Conservation (phyloP, 2,888 invertebrate species). For the Spilosoma lubricipeda region DNA sequence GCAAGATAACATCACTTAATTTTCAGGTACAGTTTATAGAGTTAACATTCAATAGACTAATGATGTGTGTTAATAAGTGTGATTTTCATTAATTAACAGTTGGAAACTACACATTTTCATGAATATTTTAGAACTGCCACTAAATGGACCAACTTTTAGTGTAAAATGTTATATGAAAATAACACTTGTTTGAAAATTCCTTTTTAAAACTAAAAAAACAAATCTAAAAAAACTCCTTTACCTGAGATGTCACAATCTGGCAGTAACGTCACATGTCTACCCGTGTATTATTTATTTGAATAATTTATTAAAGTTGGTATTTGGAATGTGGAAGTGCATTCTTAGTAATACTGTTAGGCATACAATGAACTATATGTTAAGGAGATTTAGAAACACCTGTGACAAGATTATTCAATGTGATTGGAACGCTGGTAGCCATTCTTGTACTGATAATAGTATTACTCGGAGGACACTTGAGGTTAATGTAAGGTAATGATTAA, state of each 20-base stretch:
- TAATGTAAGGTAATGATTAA: slow-evolving; percentile 40
- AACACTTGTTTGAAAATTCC: slow-evolving; percentile 12
- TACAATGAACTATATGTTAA: not conserved
- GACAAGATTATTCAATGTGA: slow-evolving; percentile 6
- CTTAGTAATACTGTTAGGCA: slow-evolving; percentile 9
- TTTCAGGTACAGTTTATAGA: slow-evolving; percentile 16
- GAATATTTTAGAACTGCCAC: not conserved
- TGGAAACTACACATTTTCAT: not conserved
- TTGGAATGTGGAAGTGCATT: slow-evolving; percentile 26
- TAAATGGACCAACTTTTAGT: not conserved
- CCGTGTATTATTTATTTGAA: slow-evolving; percentile 48
- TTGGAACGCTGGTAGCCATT: not conserved
- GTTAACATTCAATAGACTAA: slow-evolving; percentile 1
- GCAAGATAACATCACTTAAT: slow-evolving; percentile 5
- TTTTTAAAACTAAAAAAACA: too few species aligned
- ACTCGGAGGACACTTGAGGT: slow-evolving; percentile 24
- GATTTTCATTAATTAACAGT: slow-evolving; percentile 4
- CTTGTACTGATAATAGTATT: slow-evolving; percentile 20
- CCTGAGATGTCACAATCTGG: slow-evolving; percentile 20
- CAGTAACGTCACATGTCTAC: slow-evolving; percentile 32
- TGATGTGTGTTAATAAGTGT: slow-evolving; percentile 7
- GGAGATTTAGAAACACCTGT: not conserved
- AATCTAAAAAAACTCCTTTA: too few species aligned
- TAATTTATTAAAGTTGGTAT: slow-evolving; percentile 45
- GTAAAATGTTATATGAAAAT: slow-evolving; percentile 11